Conservation (phyloP, 1,140 invertebrate species). For the Epicauta chinensis region DNA sequence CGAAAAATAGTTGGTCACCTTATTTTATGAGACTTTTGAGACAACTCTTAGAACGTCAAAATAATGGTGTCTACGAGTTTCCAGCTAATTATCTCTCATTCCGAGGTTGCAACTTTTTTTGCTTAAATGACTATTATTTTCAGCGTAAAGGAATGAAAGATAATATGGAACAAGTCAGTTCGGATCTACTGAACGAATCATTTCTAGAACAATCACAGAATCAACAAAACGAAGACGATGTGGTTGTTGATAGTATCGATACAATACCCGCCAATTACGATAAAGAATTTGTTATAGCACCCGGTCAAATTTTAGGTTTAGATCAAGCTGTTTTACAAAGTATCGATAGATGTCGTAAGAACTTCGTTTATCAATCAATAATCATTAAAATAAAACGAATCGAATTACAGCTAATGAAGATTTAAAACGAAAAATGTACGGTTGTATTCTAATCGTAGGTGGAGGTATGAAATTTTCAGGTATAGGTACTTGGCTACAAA, state of each 20-base stretch:
- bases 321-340: slow-evolving; percentile 88
- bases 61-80: too few species aligned
- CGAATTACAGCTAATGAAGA: slow-evolving; percentile 63
- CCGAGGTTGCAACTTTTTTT: too few species aligned
- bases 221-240: slow-evolving; percentile 63
- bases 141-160: slow-evolving; percentile 59
- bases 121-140: slow-evolving; percentile 22
- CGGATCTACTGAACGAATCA: slow-evolving; percentile 32
- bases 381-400: too few species aligned
- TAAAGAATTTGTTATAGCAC: slow-evolving; percentile 58
- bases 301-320: slow-evolving; percentile 74
- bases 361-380: background rate
- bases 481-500: slow-evolving; percentile 82
- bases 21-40: too few species aligned
- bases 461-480: slow-evolving; percentile 85
- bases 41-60: too few species aligned
- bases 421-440: slow-evolving; percentile 90
- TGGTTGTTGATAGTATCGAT: slow-evolving; percentile 73
- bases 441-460: slow-evolving; percentile 85
- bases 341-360: slow-evolving; percentile 80
- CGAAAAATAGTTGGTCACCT: too few species aligned
- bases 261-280: slow-evolving; percentile 44
- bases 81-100: too few species aligned
- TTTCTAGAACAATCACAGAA: slow-evolving; percentile 42
- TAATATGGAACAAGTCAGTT: slow-evolving; percentile 48